Percentiles rank a stretch among this genome's conserved stretches.
These are phyloP conservation scores for Lophura nycthemera DNA, from an alignment of 2,113 vertebrate species.

Conservation along the genomic window DNA sequence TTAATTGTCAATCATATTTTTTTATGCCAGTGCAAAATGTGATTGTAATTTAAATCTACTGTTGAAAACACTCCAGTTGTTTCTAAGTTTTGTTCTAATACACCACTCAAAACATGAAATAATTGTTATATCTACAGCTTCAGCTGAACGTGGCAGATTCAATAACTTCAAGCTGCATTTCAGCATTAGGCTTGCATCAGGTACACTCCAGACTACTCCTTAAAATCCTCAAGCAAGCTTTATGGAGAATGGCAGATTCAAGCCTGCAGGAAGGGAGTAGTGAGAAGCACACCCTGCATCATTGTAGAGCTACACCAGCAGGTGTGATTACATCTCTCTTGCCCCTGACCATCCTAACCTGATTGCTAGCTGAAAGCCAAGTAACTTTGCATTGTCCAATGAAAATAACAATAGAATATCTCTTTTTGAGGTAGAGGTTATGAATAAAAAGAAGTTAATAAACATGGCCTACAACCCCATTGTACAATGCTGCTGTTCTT, in stretches of 20 bases:
- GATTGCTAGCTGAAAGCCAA: neutral
- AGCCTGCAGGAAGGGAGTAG: neutral
- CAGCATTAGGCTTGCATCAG: neutral
- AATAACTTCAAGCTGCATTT: neutral
- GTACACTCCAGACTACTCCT: neutral
- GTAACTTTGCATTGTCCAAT: neutral
- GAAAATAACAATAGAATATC: rapidly evolving
- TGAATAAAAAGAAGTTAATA: neutral
- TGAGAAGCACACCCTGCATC: neutral
- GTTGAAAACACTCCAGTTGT: neutral
- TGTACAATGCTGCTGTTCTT: neutral
- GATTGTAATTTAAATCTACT: neutral
- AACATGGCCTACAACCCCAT: neutral
- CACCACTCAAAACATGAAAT: neutral
- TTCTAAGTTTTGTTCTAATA: neutral
- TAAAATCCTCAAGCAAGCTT: neutral
- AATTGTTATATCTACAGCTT: neutral
- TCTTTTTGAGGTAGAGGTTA: neutral
- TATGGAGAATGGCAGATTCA: neutral
- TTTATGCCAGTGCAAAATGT: neutral
- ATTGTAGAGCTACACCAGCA: neutral
- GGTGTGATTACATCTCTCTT: neutral
- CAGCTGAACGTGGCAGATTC: neutral
- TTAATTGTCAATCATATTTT: neutral
- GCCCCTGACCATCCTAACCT: neutral